Conservation (phyloP, 1,140 invertebrate species). For the Galendromus occidentalis region DNA sequence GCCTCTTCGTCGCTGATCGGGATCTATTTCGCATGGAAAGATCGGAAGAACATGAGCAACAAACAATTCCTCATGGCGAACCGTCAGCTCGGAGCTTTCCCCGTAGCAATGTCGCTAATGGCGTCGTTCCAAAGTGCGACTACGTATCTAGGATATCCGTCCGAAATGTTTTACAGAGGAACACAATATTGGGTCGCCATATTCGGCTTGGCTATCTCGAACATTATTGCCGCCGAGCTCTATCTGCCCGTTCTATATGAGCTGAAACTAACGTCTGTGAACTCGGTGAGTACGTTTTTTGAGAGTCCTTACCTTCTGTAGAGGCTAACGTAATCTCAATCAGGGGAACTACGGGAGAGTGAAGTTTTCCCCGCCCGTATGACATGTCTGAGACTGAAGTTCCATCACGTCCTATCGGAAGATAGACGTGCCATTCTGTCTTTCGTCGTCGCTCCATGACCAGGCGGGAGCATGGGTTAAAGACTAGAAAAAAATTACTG, state of each 20-base stretch:
- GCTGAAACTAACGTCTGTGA: slow-evolving; percentile 6
- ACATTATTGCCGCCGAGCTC: background rate
- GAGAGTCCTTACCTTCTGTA: too few species aligned
- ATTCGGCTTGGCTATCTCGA: background rate
- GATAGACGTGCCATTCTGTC: too few species aligned
- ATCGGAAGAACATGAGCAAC: slow-evolving; percentile 38
- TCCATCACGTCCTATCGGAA: too few species aligned
- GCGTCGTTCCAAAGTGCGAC: slow-evolving; percentile 37
- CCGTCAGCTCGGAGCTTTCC: slow-evolving; percentile 53
- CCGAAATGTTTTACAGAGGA: slow-evolving; percentile 22
- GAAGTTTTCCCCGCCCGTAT: too few species aligned
- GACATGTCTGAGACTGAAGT: too few species aligned
- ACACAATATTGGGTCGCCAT: slow-evolving; percentile 8
- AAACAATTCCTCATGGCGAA: slow-evolving; percentile 63
- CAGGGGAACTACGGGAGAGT: too few species aligned
- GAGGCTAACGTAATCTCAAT: too few species aligned
- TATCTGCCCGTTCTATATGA: slow-evolving; percentile 1
- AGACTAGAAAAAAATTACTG: too few species aligned
- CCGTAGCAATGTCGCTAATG: slow-evolving; percentile 56
- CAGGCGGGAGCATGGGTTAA: too few species aligned
- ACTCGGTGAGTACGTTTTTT: background rate
- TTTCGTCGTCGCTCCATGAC: too few species aligned
- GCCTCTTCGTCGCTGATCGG: background rate
- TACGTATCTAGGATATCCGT: slow-evolving; percentile 28
- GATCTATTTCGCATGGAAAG: background rate